These are phyloP conservation scores for Proctacanthus coquilletti DNA, from an alignment of 1,140 invertebrate species.

Conservation along the genomic window DNA sequence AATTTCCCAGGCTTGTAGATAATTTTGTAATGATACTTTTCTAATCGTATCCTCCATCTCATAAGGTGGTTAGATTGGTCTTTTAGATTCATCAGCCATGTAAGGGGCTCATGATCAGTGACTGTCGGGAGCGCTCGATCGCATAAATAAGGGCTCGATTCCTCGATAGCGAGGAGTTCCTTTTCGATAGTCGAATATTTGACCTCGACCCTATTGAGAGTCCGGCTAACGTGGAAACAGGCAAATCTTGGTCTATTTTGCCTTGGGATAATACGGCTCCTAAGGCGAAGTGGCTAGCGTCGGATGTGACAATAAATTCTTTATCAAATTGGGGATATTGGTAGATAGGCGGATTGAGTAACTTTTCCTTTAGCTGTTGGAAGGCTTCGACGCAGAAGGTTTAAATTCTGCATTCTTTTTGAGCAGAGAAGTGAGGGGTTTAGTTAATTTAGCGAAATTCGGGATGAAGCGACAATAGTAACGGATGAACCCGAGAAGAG, in stretches of 20 bases:
- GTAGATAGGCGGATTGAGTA: slow-evolving; percentile 5
- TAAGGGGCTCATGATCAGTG: slow-evolving; percentile 36
- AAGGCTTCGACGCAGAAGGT: slow-evolving; percentile 6
- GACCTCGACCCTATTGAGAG: slow-evolving; percentile 25
- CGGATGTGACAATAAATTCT: slow-evolving; percentile 12
- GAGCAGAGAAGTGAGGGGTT: slow-evolving; percentile 1
- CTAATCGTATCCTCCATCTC: slow-evolving; percentile 13
- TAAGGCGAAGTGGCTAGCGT: slow-evolving; percentile 10
- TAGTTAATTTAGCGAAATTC: slow-evolving; percentile 9
- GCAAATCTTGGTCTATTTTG: slow-evolving; percentile 16
- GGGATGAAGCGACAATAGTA: background rate
- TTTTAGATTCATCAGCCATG: slow-evolving; percentile 32
- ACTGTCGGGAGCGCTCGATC: slow-evolving; percentile 32
- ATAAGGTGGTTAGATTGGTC: slow-evolving; percentile 21
- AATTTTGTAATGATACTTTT: slow-evolving; percentile 23
- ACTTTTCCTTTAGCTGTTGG: slow-evolving; percentile 5
- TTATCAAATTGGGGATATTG: slow-evolving; percentile 14
- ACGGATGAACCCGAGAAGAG: too few relatives aligned
- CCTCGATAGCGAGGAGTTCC: slow-evolving; percentile 28
- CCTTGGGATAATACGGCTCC: slow-evolving; percentile 21
- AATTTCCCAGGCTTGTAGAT: slow-evolving; percentile 26
- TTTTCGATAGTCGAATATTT: slow-evolving; percentile 30
- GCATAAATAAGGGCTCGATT: slow-evolving; percentile 31
- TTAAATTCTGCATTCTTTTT: slow-evolving; percentile 2
- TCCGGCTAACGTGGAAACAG: slow-evolving; percentile 27